Evolutionary conservation across 2,113 vertebrate genomes (phyloP), one percentile per base, ranked within the genome.

Genomic region (Oncorhynchus keta): DNA sequence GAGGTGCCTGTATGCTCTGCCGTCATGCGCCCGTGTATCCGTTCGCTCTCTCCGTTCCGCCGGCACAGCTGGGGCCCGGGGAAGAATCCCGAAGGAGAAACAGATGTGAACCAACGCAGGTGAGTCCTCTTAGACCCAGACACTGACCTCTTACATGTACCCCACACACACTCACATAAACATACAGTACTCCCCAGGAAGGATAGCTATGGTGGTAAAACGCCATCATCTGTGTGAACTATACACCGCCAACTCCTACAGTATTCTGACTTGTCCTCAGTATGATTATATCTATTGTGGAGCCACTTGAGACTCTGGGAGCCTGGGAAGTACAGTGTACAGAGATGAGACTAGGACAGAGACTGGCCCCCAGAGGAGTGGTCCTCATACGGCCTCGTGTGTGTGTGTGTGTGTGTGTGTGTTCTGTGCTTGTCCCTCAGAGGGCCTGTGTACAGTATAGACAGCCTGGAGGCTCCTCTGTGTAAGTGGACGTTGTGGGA

Each of bases 31-130:
- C 28, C 81, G 55, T 88, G 94, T 57, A 87, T 92, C 76, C 87
- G 94, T 6, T 95, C 96, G 0, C 89, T 94, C 68, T 98, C 97
- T 1, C 96, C 96, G 0, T 94, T 95, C 80, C 93, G 97, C 0
- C 93, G 96, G 16, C 97, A 98, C 86, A 98, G 97, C 76, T 98
- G 97, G 97, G 96, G 95, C 9, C 96, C 96, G 0, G 95, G 93
- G 1, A 95, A 94, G 81, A 95, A 94, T 0, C 76, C 91, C 1
- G 87, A 84, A 35, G 90, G 88, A 0, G 51, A 96, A 7, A 72
- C 82, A 0, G 95, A 95, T 32, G 91, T 95, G 81, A 92, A 90
- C 77, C 95, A 94, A 35, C 91, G 94, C 85, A 97, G 96, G 96
- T 97, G 83, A 92, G 93, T 22, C 55, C 32, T 35, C 30, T 22